phyloP scores from a whole-genome alignment of 2,113 vertebrate species.

The Ginglymostoma cirratum region DNA sequence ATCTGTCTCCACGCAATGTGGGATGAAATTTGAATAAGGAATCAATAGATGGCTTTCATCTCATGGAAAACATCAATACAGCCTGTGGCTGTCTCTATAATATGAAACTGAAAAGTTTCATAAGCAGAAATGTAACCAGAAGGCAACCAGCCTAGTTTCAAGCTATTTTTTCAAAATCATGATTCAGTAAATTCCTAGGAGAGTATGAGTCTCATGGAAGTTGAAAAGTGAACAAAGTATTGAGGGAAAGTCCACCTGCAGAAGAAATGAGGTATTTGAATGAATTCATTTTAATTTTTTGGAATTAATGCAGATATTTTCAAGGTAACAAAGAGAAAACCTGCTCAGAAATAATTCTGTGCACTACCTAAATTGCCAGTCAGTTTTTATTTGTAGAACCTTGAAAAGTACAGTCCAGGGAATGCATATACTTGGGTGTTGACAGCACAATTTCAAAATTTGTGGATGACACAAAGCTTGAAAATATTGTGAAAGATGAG shows the following conservation, averaged over 20 bases:
- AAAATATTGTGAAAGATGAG: no score
- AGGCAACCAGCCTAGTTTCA: neutral
- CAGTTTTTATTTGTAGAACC: neutral
- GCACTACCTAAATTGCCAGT: neutral
- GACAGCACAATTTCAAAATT: no score
- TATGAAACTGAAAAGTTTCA: neutral
- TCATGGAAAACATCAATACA: neutral
- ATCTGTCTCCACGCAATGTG: neutral
- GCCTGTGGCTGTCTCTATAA: neutral
- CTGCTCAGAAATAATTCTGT: neutral
- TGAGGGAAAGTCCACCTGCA: neutral
- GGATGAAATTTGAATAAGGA: neutral
- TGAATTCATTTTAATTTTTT: neutral
- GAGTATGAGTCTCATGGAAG: neutral
- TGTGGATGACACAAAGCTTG: no score
- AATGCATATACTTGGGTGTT: neutral
- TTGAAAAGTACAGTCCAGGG: neutral
- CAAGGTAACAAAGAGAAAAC: neutral
- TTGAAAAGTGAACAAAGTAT: neutral
- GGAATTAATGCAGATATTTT: neutral
- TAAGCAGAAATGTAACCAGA: neutral
- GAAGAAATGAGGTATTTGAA: neutral
- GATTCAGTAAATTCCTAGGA: neutral
- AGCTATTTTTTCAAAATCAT: neutral
- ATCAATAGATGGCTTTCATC: neutral